These are phyloP conservation scores for Nannoperca obscura DNA, from an alignment of 2,797 vertebrate species.

Conservation along the genomic window DNA sequence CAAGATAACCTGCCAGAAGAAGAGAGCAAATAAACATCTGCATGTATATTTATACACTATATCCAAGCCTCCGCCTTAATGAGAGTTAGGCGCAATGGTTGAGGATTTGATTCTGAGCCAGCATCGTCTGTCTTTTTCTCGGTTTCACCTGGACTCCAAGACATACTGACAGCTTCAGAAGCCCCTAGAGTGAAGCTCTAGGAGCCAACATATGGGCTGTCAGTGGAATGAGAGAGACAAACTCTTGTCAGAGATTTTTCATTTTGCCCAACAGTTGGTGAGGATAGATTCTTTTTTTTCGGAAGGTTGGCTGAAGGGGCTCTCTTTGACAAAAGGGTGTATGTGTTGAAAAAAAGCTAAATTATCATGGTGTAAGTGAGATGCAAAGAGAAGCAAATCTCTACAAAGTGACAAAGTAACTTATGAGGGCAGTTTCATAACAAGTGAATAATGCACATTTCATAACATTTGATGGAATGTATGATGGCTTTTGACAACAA, in stretches of 20 bases:
- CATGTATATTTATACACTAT: slow-evolving; percentile 73
- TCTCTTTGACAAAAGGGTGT: slow-evolving; percentile 27
- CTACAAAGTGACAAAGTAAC: slow-evolving; percentile 1
- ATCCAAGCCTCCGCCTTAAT: slow-evolving; percentile 68
- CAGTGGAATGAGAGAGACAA: slow-evolving; percentile 64
- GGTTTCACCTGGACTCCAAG: slow-evolving; percentile 77
- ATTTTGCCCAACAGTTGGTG: slow-evolving; percentile 57
- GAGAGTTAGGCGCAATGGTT: slow-evolving; percentile 63
- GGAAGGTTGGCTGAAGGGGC: slow-evolving; percentile 37
- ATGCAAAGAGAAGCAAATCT: slow-evolving; percentile 14
- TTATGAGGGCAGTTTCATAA: neutral
- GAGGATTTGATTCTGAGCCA: slow-evolving; percentile 78
- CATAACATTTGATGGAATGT: neutral
- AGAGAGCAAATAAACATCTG: slow-evolving; percentile 81
- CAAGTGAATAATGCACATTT: neutral
- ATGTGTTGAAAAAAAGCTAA: slow-evolving; percentile 1
- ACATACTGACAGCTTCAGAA: slow-evolving; percentile 86
- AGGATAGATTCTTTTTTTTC: slow-evolving; percentile 25
- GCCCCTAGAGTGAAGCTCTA: slow-evolving; percentile 75
- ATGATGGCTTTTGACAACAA: neutral
- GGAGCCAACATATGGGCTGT: slow-evolving; percentile 86
- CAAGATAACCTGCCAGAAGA: slow-evolving; percentile 72
- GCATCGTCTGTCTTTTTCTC: slow-evolving; percentile 62
- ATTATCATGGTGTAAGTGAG: neutral
- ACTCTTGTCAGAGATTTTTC: slow-evolving; percentile 56